phyloP scores from a whole-genome alignment of 2,888 invertebrate species.

The Aelia acuminata region DNA sequence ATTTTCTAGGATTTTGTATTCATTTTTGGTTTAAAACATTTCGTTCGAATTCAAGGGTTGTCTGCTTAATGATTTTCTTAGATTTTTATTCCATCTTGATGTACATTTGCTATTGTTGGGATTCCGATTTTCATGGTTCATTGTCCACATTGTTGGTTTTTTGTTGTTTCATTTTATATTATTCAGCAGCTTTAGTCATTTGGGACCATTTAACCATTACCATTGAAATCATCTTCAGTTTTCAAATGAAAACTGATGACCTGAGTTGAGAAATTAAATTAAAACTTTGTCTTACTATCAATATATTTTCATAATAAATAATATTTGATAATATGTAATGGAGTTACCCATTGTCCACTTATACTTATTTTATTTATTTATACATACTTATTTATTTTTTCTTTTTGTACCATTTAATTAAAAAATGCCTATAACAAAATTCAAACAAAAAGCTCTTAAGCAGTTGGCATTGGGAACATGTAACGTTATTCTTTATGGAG shows the following conservation, averaged over 20 bases:
- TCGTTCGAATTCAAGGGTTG: neutral
- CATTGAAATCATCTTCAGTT: neutral
- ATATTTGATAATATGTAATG: neutral
- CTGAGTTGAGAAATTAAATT: neutral
- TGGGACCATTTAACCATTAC: neutral
- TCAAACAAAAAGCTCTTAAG: neutral
- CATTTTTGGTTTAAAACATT: neutral
- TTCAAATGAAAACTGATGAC: neutral
- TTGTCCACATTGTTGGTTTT: neutral
- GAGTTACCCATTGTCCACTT: too few species aligned
- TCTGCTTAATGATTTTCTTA: neutral
- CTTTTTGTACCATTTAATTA: neutral
- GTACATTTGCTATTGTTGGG: neutral
- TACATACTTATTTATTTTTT: neutral
- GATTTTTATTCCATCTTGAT: neutral
- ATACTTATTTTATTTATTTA: neutral
- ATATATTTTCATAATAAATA: neutral
- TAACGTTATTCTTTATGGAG: neutral
- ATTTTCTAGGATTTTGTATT: neutral
- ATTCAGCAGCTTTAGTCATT: neutral
- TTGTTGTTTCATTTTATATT: neutral
- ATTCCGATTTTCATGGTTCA: neutral
- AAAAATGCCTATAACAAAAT: neutral
- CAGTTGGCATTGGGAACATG: constrained; percentile 32
- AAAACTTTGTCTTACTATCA: neutral